Percentiles rank a stretch among this genome's conserved stretches.
These are phyloP conservation scores for Rhopalosiphum nymphaeae DNA, from an alignment of 2,888 invertebrate species.

Conservation along the genomic window DNA sequence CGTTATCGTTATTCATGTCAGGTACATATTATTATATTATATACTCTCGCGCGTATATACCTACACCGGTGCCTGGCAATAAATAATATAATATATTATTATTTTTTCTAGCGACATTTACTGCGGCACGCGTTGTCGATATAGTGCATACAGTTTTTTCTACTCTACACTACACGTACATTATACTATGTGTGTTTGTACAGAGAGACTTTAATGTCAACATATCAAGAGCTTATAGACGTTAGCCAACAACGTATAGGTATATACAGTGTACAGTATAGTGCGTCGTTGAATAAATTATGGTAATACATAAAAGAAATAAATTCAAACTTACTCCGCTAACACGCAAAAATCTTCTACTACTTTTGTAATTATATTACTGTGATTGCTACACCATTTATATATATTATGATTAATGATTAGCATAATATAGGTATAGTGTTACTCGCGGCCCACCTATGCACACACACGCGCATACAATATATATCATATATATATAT, in stretches of 20 bases:
- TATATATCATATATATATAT: neutral
- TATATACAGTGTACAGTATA: neutral
- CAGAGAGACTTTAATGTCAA: neutral
- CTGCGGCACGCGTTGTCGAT: constrained; percentile 20
- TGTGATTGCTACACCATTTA: neutral
- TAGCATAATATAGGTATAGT: constrained; percentile 24
- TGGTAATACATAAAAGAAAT: constrained; percentile 1
- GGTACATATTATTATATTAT: neutral
- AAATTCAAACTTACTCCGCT: constrained; percentile 3
- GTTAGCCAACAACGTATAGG: neutral
- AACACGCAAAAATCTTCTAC: constrained; percentile 9
- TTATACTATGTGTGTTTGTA: neutral
- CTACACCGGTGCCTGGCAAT: neutral
- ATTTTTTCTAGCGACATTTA: constrained; percentile 13
- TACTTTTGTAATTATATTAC: neutral
- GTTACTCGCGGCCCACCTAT: neutral
- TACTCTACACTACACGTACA: neutral
- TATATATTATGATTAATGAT: neutral
- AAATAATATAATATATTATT: constrained; percentile 2
- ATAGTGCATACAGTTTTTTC: neutral
- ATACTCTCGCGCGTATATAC: neutral
- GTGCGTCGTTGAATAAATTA: constrained; percentile 36
- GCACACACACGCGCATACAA: neutral
- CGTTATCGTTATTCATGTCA: constrained; percentile 3
- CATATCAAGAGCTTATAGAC: constrained; percentile 20